Conservation (phyloP, 2,113 vertebrate genomes). For the Rhipidura dahli region DNA sequence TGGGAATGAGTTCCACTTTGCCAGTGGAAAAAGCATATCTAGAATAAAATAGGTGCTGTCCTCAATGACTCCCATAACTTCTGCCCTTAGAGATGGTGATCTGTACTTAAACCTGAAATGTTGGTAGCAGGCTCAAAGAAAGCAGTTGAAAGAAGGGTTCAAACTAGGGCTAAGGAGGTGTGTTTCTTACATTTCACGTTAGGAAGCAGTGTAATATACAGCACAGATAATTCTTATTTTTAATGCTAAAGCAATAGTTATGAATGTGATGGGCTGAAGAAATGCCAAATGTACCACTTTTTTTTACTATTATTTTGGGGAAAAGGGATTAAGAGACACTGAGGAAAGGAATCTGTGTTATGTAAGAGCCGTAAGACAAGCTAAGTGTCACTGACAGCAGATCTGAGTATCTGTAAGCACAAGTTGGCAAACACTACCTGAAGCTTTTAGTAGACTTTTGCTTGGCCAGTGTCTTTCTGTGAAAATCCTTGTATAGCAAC, state of each 20-base stretch:
- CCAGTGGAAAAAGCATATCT: conserved; percentile 9
- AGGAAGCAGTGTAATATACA: conserved; percentile 15
- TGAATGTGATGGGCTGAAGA: conserved; percentile 47
- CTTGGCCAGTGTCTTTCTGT: not conserved
- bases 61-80: not conserved
- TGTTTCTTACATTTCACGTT: conserved; percentile 45
- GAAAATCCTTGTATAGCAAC: not conserved
- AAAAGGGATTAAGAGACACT: conserved; percentile 48
- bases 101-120: not conserved
- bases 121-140: not conserved
- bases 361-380: not conserved
- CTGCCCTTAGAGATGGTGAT: not conserved
- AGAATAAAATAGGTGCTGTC: conserved; percentile 27
- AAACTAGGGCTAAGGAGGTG: not conserved
- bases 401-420: not conserved
- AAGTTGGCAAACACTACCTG: not conserved
- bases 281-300: conserved; percentile 39
- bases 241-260: conserved; percentile 38
- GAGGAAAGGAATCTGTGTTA: not conserved
- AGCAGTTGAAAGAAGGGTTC: not conserved
- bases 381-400: not conserved
- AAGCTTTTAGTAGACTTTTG: conserved; percentile 28
- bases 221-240: conserved; percentile 41
- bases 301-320: not conserved
- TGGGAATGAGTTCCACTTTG: conserved; percentile 39